Evolutionary conservation across 2,888 invertebrate species (phyloP).

Genomic region (Quadroppia sp.): DNA sequence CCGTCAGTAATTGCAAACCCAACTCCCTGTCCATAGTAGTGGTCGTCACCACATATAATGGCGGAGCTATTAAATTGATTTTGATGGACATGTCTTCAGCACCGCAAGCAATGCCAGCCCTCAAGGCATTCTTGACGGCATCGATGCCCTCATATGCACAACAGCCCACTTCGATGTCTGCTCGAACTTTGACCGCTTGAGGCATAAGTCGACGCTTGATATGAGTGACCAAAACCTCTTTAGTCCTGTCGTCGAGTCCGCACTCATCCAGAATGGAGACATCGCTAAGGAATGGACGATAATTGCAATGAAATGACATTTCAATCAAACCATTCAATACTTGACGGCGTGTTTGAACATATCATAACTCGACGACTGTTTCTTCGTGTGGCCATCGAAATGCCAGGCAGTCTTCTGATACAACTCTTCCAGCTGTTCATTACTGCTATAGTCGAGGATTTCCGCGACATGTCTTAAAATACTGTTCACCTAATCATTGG

Average conservation of each 20-base stretch:
- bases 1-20: conserved; percentile 80
- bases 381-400: conserved; percentile 94
- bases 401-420: conserved; percentile 97
- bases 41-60: conserved; percentile 96
- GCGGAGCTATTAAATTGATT: conserved; percentile 98
- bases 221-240: conserved; percentile 84
- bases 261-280: conserved; percentile 93
- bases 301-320: conserved; percentile 23
- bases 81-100: conserved; percentile 92
- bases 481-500: conserved; percentile 64
- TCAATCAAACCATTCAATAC: conserved; percentile 57
- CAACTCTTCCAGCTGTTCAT: conserved; percentile 88
- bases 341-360: conserved; percentile 96
- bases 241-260: conserved; percentile 84
- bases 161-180: conserved; percentile 86
- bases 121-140: conserved; percentile 86
- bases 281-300: conserved; percentile 62
- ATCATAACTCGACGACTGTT: conserved; percentile 93
- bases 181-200: conserved; percentile 91
- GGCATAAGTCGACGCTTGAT: conserved; percentile 94
- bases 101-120: conserved; percentile 81
- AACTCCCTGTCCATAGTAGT: conserved; percentile 94
- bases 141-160: conserved; percentile 98
- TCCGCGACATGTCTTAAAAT: conserved; percentile 96
- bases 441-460: conserved; percentile 79